Evolutionary conservation across 2,113 vertebrate species (phyloP).

Genomic region (Scomber colias): DNA sequence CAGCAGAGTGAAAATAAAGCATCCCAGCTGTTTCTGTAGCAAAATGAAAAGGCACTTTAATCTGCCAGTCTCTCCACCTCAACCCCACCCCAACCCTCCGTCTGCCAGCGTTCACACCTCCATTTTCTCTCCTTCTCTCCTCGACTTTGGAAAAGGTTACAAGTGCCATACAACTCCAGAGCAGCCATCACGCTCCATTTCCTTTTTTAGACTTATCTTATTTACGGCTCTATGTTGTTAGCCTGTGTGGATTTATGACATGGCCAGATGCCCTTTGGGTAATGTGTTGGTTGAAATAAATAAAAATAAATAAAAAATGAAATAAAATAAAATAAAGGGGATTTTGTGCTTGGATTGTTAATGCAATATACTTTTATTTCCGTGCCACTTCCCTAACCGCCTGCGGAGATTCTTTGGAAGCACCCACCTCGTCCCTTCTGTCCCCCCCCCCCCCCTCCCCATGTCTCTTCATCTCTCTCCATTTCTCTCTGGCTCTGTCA

Average conservation of each 20-base stretch:
- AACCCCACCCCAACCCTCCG: not conserved
- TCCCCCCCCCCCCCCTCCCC: not conserved
- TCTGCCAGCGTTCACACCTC: constrained; percentile 7
- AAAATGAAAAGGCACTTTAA: constrained; percentile 58
- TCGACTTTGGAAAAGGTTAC: constrained; percentile 36
- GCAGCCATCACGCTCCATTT: constrained; percentile 30
- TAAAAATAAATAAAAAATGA: not conserved
- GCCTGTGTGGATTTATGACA: constrained; percentile 18
- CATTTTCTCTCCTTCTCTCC: not conserved
- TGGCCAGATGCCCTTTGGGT: constrained; percentile 15
- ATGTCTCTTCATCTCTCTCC: constrained; percentile 7
- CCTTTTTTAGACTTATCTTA: not conserved
- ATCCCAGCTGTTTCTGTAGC: constrained; percentile 42
- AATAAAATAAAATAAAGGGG: not conserved
- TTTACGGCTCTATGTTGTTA: constrained; percentile 11
- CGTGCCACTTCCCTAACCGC: not conserved
- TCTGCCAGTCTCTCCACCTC: constrained; percentile 29
- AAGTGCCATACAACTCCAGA: not conserved
- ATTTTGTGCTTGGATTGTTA: constrained; percentile 19
- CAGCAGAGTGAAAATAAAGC: constrained; percentile 41
- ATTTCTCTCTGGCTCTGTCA: constrained; percentile 19
- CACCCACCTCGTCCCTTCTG: not conserved
- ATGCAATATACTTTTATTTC: constrained; percentile 23
- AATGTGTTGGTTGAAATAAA: constrained; percentile 14
- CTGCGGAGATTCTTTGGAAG: constrained; percentile 7